Base-by-base conservation (phyloP, 2,113 vertebrate genomes). In the Oncorhynchus gorbuscha region DNA sequence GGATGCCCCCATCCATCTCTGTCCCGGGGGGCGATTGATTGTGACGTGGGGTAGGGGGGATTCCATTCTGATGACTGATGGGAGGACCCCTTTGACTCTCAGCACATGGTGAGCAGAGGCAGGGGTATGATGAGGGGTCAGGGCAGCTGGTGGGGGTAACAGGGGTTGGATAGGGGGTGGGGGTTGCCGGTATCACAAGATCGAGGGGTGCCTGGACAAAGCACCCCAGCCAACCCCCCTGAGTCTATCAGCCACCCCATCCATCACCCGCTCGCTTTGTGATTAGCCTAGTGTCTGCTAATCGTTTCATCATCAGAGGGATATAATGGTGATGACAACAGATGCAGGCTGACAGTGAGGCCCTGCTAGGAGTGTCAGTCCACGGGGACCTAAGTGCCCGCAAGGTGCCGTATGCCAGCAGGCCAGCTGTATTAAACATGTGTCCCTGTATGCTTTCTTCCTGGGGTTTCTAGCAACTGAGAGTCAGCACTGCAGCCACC, bases 221-320 rank as follows among this genome's bases (percentile, higher is more conserved):
- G 77, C 71, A 73, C 73, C 74, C 77, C 64, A 81, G 39, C 80
- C 77, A 75, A 85, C 76, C 35, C 45, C 45, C 74, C 86, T 11
- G 75, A 90, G 88, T 91, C 90, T 86, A 89, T 93, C 87, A 86
- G 70, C 78, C 67, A 83, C 48, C 78, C 88, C 93, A 93, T 92
- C 95, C 92, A 91, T 85, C 89, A 92, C 83, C 14, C 12, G 81
- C 84, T 83, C 81, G 89, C 88, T 89, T 92, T 92, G 92, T 93
- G 92, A 92, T 91, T 92, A 92, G 89, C 88, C 18, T 90, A 95
- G 92, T 90, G 90, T 92, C 92, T 87, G 87, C 89, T 94, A 95
- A 94, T 95, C 92, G 91, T 94, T 95, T 95, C 92, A 95, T 97
- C 94, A 95, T 88, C 79, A 81, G 90, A 88, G 86, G 89, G 88